Percentiles rank a stretch among this genome's conserved stretches.
Evolutionary conservation across 2,113 vertebrate genomes (phyloP).

Genomic region (Melanocharis versteri): DNA sequence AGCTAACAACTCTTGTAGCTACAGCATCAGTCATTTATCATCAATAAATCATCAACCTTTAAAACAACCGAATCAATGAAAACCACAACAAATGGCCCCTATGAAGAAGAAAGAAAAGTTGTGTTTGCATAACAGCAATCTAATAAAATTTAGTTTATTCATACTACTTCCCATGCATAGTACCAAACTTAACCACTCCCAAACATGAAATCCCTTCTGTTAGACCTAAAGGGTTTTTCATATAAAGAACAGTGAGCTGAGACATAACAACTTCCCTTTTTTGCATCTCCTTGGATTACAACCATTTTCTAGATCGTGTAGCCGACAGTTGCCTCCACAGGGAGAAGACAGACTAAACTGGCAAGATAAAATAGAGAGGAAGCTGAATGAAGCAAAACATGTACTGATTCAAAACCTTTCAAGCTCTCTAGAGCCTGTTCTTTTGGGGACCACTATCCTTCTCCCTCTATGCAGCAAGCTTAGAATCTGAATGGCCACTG

Average conservation of each 20-base stretch:
- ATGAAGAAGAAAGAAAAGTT: constrained; percentile 9
- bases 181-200: background rate
- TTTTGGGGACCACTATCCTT: background rate
- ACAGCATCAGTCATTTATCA: constrained; percentile 30
- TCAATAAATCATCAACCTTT: constrained; percentile 64
- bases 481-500: background rate
- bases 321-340: background rate
- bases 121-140: background rate
- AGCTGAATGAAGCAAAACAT: background rate
- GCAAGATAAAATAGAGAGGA: background rate
- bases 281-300: background rate
- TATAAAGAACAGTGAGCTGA: background rate
- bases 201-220: background rate
- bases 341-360: background rate
- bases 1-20: constrained; percentile 26
- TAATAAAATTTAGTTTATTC: background rate
- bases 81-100: background rate
- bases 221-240: background rate
- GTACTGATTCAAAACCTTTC: background rate
- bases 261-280: background rate
- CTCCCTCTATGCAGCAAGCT: background rate
- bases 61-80: constrained; percentile 36
- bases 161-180: background rate
- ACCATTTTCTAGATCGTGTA: background rate
- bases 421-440: background rate